phyloP scores from a whole-genome alignment of 1,140 invertebrate species.

The Acyrthosiphon pisum region DNA sequence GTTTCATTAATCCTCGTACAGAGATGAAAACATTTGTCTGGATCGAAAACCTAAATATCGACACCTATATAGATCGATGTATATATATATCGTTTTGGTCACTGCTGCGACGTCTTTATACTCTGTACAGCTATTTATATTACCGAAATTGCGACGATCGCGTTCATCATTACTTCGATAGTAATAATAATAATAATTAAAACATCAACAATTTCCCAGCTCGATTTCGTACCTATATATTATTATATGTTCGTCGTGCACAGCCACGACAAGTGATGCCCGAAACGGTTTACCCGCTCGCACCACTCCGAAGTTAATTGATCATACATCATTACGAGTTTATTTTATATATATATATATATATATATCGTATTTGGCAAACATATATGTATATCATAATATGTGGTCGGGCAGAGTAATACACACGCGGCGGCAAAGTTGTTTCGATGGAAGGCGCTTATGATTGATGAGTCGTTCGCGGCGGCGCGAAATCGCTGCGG shows the following conservation, averaged over 20 bases:
- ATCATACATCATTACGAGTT: slow-evolving; percentile 49
- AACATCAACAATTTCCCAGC: neutral
- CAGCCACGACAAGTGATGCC: neutral
- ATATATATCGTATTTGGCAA: neutral
- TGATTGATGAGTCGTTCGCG: slow-evolving; percentile 43
- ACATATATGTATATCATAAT: neutral
- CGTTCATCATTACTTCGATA: too few species aligned
- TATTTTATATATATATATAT: neutral
- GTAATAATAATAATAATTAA: neutral
- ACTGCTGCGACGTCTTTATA: too few species aligned
- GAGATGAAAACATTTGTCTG: too few species aligned
- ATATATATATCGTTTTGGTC: too few species aligned
- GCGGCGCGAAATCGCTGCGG: neutral
- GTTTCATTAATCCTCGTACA: too few species aligned
- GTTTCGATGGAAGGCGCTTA: slow-evolving; percentile 40
- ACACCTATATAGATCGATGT: too few species aligned
- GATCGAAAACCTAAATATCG: too few species aligned
- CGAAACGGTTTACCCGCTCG: neutral
- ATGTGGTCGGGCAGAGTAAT: neutral
- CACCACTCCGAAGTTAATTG: slow-evolving; percentile 32
- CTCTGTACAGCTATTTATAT: too few species aligned
- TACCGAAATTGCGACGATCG: too few species aligned
- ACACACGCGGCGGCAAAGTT: slow-evolving; percentile 6
- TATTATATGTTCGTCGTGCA: neutral
- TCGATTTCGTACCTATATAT: neutral